Evolutionary conservation across 2,888 invertebrate genomes (phyloP), one percentile per base, ranked within the genome.

Genomic region (Plebejus melissa): DNA sequence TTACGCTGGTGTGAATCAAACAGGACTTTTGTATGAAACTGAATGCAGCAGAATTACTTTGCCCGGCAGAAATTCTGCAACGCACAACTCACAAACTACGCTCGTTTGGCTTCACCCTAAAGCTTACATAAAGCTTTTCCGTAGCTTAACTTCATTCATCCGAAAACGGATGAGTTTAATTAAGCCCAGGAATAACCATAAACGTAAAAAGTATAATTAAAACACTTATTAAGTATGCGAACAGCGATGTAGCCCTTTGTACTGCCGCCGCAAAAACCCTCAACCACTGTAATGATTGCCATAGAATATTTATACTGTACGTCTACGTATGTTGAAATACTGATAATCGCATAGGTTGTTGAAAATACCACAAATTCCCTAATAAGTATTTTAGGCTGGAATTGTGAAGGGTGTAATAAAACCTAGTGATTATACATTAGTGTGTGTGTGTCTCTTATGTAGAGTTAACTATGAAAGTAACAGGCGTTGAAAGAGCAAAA

Each of bases 151-250:
- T 28, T 11, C 22, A 65, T 13, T 5, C 32, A 32, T 32, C 32
- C 65, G 65, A 65, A 65, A 65, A 65, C 32, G 65, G 65, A 65
- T 36, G 32, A 65, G 32, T 13, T 16, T 36, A 65, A 65, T 65
- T 65, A 65, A 28, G 28, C 7, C 65, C 65, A 32, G 65, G 65
- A 65, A 65, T 36, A 65, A 72, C 50, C 71, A 71, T 71, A 22
- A 13, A 32, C 50, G 72, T 28, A 32, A 72, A 72, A 72, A 72
- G 54, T 16, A 13, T 54, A 72, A 72, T 72, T 72, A 72, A 72
- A 54, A 50, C 72, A 32, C 13, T 54, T 72, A 72, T 72, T 72
- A 54, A 72, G 5, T 28, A 71, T 72, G 16, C 50, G 50, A 71
- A 71, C 50, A 22, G 71, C 46, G 50, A 60, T 28, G 41, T 22